A percentile compares a stretch with the other conserved stretches of the same genome.
Conservation (phyloP, 1,140 invertebrate genomes). For the Drosophila busckii region DNA sequence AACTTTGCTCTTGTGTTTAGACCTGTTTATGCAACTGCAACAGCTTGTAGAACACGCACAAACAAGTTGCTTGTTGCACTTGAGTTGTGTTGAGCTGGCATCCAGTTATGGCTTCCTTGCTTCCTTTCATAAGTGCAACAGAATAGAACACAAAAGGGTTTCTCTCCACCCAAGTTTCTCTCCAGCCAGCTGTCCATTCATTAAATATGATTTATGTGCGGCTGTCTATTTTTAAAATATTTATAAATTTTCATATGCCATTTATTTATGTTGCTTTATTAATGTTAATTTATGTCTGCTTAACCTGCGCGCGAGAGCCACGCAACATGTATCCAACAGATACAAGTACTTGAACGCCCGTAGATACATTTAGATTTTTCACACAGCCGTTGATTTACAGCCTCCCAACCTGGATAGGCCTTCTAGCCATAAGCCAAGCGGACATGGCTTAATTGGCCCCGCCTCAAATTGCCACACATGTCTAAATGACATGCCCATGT, state of each 20-base stretch:
- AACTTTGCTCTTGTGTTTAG: too few relatives aligned
- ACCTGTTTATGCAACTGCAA: neutral
- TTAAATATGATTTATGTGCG: constrained; percentile 64
- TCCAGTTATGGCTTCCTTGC: neutral
- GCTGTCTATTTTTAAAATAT: constrained; percentile 41
- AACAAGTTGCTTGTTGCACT: constrained; percentile 17
- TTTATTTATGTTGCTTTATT: constrained; percentile 57
- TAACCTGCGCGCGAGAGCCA: constrained; percentile 56
- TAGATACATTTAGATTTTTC: too few relatives aligned
- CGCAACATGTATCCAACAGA: constrained; percentile 35
- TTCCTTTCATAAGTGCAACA: neutral
- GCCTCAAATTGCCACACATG: constrained; percentile 32
- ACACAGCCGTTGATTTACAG: constrained; percentile 47
- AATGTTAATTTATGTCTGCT: constrained; percentile 70
- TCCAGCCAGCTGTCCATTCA: constrained; percentile 19
- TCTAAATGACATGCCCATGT: constrained; percentile 45
- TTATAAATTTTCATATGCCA: constrained; percentile 61
- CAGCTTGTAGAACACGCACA: constrained; percentile 12
- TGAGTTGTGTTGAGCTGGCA: too few relatives aligned
- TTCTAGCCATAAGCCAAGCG: neutral
- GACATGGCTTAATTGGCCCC: constrained; percentile 58
- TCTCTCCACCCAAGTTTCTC: constrained; percentile 9
- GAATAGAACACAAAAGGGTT: neutral
- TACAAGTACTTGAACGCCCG: too few relatives aligned
- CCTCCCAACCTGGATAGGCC: constrained; percentile 7